Conservation (phyloP, 2,797 vertebrate species). For the Oreortyx pictus region DNA sequence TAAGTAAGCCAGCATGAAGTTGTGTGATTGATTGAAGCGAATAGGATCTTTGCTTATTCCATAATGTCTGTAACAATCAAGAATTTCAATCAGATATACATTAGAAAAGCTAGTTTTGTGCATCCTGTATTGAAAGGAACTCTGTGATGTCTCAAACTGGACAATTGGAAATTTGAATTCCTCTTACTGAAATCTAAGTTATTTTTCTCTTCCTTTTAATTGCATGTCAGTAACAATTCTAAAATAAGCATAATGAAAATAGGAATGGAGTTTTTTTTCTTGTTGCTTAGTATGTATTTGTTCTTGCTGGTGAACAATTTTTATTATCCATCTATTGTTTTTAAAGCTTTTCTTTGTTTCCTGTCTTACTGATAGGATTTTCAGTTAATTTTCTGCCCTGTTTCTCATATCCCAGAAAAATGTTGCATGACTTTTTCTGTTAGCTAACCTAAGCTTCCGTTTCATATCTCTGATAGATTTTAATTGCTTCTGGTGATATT, state of each 20-base stretch:
- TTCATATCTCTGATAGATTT: slow-evolving; percentile 44
- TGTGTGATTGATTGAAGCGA: neutral
- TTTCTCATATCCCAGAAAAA: neutral
- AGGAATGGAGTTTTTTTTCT: neutral
- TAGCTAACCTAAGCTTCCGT: neutral
- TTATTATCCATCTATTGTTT: neutral
- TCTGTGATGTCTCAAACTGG: neutral
- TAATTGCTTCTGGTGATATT: slow-evolving; percentile 56
- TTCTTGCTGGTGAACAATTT: neutral
- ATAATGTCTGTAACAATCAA: neutral
- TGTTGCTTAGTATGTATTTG: neutral
- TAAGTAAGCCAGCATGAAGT: neutral
- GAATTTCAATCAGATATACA: neutral
- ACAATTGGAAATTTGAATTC: neutral
- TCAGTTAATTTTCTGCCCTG: slow-evolving; percentile 36
- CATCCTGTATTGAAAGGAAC: neutral
- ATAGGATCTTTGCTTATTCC: neutral
- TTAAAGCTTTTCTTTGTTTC: neutral
- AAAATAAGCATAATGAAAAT: neutral
- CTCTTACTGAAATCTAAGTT: neutral
- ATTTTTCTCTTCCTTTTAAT: neutral
- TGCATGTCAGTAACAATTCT: neutral
- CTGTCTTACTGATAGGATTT: neutral
- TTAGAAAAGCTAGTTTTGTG: neutral
- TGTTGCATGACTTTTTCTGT: neutral